These are phyloP conservation scores for Drosophila crucigera DNA, from an alignment of 2,888 invertebrate species.

Conservation along the genomic window DNA sequence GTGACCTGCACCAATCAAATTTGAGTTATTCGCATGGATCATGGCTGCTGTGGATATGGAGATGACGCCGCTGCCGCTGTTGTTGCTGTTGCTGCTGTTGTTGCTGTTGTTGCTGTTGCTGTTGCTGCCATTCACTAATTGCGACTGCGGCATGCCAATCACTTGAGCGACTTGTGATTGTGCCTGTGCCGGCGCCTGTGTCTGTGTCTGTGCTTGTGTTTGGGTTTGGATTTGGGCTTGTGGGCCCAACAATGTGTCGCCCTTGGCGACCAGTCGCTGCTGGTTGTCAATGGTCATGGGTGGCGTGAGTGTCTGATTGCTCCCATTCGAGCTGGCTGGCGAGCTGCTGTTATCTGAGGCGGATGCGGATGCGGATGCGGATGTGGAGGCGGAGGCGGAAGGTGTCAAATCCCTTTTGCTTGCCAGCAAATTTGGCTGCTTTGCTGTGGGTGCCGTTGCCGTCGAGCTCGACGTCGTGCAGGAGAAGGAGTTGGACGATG, in stretches of 20 bases:
- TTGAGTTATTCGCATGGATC: conserved; percentile 77
- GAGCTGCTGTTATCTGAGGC: conserved; percentile 57
- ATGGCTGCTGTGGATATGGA: conserved; percentile 68
- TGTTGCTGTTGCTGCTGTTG: conserved; percentile 35
- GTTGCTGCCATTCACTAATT: conserved; percentile 66
- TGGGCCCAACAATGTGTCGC: conserved; percentile 53
- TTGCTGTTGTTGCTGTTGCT: not conserved
- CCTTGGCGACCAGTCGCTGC: conserved; percentile 61
- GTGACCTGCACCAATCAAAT: conserved; percentile 75
- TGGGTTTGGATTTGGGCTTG: conserved; percentile 19
- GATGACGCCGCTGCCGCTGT: conserved; percentile 28
- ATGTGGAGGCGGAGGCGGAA: conserved; percentile 36
- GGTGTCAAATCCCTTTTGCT: conserved; percentile 76
- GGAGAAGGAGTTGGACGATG: conserved; percentile 29
- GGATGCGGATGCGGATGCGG: not conserved
- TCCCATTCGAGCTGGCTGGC: conserved; percentile 83
- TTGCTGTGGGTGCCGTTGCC: conserved; percentile 22
- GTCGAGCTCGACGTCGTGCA: not conserved
- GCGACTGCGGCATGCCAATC: conserved; percentile 58
- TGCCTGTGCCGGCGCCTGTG: not conserved
- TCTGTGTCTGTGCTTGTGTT: not conserved
- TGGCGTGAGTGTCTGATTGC: conserved; percentile 83
- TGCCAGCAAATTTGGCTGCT: conserved; percentile 50
- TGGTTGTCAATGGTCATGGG: conserved; percentile 84
- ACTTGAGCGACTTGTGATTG: not conserved